Evolutionary conservation across 2,113 vertebrate species (phyloP), one percentile per base, ranked within the genome.

Genomic region (Cephalopterus ornatus): DNA sequence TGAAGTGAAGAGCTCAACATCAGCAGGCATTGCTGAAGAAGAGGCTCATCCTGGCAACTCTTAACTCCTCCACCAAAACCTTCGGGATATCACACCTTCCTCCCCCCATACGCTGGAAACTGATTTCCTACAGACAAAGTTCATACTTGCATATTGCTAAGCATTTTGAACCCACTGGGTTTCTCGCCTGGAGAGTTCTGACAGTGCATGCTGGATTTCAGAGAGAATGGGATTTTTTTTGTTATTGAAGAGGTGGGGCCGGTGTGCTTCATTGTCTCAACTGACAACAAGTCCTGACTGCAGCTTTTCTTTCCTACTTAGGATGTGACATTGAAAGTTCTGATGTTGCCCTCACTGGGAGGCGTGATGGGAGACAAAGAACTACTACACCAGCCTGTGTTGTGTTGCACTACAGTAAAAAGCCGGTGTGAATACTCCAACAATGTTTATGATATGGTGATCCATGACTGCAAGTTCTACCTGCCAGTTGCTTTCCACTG

Each of bases 251-350:
- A 72, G 46, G 35, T 62, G 87, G 67, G 88, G 41, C 67, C 0
- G 0, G 28, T 95, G 86, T 87, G 84, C 79, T 92, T 83, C 78
- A 85, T 70, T 87, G 74, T 92, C 89, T 93, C 92, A 66, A 90
- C 70, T 71, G 92, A 94, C 82, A 96, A 85, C n/a, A 94, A 92
- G 85, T 91, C 61, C 78, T 88, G 88, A 97, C 68, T 92, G 86
- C 80, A 96, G 92, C 52, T 94, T 89, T 91, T 87, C 83, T 65
- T 95, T 80, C 52, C 82, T 78, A 22, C 72, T 89, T 76, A 65
- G 9, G 53, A 87, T 56, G 47, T 46, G 74, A 91, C 49, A 77
- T 0, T 15, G 33, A 62, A 80, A 86, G 89, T 74, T 91, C 73
- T 85, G 92, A 82, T 41, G 75, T 17, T 83, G 81, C n/a, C 72